Conservation (phyloP, 2,888 invertebrate species). For the Trilocha varians region DNA sequence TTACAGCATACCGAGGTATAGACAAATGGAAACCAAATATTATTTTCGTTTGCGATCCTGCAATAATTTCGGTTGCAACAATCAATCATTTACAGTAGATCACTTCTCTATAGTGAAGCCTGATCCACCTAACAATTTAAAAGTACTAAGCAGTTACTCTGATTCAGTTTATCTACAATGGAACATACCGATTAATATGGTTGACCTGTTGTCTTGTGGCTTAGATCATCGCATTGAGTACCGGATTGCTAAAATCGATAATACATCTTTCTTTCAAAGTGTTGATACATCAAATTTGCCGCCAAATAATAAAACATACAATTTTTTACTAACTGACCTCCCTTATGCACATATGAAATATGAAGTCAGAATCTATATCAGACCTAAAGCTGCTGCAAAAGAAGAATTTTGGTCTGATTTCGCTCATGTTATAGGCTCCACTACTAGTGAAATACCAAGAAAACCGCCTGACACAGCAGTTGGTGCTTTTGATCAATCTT, state of each 20-base stretch:
- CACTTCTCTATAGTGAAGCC: constrained; percentile 70
- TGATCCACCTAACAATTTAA: constrained; percentile 37
- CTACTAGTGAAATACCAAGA: constrained; percentile 74
- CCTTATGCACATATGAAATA: constrained; percentile 79
- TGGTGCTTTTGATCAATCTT: constrained; percentile 81
- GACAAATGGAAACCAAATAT: constrained; percentile 58
- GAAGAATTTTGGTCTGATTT: constrained; percentile 82
- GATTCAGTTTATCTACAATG: constrained; percentile 54
- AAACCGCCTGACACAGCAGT: constrained; percentile 79
- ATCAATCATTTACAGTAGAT: constrained; percentile 69
- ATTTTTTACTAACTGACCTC: constrained; percentile 65
- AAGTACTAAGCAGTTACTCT: constrained; percentile 31
- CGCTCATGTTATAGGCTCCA: constrained; percentile 73
- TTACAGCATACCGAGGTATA: constrained; percentile 50
- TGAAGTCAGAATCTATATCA: constrained; percentile 80
- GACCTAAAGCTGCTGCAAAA: constrained; percentile 63
- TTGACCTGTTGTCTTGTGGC: constrained; percentile 41
- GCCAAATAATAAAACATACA: constrained; percentile 45
- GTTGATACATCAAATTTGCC: constrained; percentile 43
- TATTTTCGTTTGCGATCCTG: constrained; percentile 73
- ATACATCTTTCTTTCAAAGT: constrained; percentile 51
- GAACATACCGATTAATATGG: constrained; percentile 47
- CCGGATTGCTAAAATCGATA: constrained; percentile 63
- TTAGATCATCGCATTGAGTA: constrained; percentile 60
- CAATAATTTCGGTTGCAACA: constrained; percentile 75